Conservation (phyloP, 1,140 invertebrate species). For the Dendrolimus kikuchii region DNA sequence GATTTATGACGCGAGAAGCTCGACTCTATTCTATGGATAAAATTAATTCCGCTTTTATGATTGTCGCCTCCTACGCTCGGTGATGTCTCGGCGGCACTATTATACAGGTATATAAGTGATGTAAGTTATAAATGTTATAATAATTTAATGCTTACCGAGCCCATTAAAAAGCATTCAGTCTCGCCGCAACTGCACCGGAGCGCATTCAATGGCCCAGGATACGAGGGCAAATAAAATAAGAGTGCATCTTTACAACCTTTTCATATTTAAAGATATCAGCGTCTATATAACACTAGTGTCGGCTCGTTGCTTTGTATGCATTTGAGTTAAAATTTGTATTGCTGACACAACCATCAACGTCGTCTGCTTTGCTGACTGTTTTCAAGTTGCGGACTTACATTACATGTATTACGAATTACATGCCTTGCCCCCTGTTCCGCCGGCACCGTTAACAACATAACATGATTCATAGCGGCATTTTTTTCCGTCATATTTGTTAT, state of each 20-base stretch:
- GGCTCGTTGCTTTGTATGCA: no score
- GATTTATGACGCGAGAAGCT: slow-evolving; percentile 35
- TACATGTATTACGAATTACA: no score
- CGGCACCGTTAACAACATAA: no score
- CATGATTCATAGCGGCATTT: no score
- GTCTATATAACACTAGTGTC: not conserved
- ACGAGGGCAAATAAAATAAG: slow-evolving; percentile 27
- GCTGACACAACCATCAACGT: no score
- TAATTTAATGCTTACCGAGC: slow-evolving; percentile 60
- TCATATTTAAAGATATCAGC: slow-evolving; percentile 12
- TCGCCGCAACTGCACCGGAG: slow-evolving; percentile 29
- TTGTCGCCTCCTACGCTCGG: slow-evolving; percentile 38
- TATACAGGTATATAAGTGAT: slow-evolving; percentile 35
- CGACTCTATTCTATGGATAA: slow-evolving; percentile 35
- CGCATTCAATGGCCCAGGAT: slow-evolving; percentile 38
- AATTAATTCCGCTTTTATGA: slow-evolving; percentile 55
- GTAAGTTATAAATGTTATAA: slow-evolving; percentile 26
- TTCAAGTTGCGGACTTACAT: no score
- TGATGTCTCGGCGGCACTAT: slow-evolving; percentile 21
- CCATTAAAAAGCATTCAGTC: slow-evolving; percentile 65
- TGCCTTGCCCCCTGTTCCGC: no score
- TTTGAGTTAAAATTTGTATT: no score
- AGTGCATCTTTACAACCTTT: slow-evolving; percentile 11
- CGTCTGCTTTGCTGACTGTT: no score
- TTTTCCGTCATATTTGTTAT: no score